phyloP scores from a whole-genome alignment of 2,888 invertebrate species.

The Seira sanloemensis region DNA sequence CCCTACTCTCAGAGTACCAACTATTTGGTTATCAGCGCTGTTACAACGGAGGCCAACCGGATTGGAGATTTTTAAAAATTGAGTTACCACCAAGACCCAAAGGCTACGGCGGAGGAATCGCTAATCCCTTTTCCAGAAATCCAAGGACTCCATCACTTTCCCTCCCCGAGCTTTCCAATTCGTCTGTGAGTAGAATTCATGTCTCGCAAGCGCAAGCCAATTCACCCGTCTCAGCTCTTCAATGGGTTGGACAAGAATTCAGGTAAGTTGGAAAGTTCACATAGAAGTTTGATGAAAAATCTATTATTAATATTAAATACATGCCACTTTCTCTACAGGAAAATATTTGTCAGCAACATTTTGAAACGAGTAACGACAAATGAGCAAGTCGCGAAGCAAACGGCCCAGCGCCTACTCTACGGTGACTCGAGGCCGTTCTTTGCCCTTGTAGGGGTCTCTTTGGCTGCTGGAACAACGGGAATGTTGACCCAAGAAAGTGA shows the following conservation, averaged over 20 bases:
- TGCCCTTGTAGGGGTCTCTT: slow-evolving; percentile 84
- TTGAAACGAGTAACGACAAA: slow-evolving; percentile 83
- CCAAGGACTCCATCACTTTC: slow-evolving; percentile 52
- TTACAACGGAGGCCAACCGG: slow-evolving; percentile 37
- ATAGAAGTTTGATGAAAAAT: background rate
- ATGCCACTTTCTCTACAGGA: slow-evolving; percentile 36
- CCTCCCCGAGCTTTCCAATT: slow-evolving; percentile 44
- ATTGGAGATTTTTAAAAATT: slow-evolving; percentile 65
- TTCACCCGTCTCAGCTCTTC: slow-evolving; percentile 51
- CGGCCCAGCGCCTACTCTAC: slow-evolving; percentile 81
- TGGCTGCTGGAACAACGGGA: slow-evolving; percentile 81
- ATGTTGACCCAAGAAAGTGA: slow-evolving; percentile 86
- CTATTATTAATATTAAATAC: background rate
- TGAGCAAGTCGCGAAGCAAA: slow-evolving; percentile 80
- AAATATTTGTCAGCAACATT: slow-evolving; percentile 83
- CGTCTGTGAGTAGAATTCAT: slow-evolving; percentile 33
- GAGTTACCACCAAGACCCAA: slow-evolving; percentile 59
- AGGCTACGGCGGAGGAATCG: slow-evolving; percentile 43
- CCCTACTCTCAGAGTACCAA: slow-evolving; percentile 65
- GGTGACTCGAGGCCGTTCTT: slow-evolving; percentile 86
- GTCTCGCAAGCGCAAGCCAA: slow-evolving; percentile 31
- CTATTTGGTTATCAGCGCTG: slow-evolving; percentile 61
- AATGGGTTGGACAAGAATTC: slow-evolving; percentile 69
- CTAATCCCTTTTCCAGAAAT: slow-evolving; percentile 34
- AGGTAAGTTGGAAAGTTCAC: slow-evolving; percentile 30